A percentile compares a stretch with the other conserved stretches of the same genome.
Conservation (phyloP, 2,888 invertebrate genomes). For the Schizotus pectinicornis region DNA sequence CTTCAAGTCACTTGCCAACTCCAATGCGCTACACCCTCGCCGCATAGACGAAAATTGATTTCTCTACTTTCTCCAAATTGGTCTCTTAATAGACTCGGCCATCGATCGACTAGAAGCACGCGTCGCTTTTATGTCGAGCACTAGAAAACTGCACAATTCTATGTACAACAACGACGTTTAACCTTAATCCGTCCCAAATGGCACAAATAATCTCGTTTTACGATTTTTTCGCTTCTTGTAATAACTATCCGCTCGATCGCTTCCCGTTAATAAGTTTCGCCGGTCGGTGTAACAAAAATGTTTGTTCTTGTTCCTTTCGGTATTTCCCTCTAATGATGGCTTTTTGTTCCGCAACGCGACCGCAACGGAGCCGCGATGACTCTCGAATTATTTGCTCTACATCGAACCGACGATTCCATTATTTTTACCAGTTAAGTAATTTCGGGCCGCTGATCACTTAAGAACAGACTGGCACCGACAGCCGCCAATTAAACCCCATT, state of each 20-base stretch:
- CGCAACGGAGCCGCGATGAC: neutral
- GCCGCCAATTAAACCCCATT: too few species aligned
- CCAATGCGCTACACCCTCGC: too few species aligned
- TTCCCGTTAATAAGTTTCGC: slow-evolving; percentile 12
- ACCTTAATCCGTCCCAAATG: slow-evolving; percentile 1
- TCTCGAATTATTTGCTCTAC: too few species aligned
- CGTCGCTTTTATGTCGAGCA: neutral
- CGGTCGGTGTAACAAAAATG: slow-evolving; percentile 8
- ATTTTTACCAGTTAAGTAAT: too few species aligned
- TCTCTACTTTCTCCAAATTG: too few species aligned
- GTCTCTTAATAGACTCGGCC: too few species aligned
- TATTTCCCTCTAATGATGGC: slow-evolving; percentile 14
- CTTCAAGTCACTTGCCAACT: slow-evolving; percentile 3
- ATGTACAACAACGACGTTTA: too few species aligned
- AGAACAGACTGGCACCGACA: too few species aligned
- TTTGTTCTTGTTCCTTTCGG: slow-evolving; percentile 15
- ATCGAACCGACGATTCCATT: too few species aligned
- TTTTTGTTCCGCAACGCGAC: slow-evolving; percentile 14
- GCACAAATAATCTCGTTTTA: slow-evolving; percentile 18
- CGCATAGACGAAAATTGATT: too few species aligned
- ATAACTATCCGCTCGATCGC: slow-evolving; percentile 19
- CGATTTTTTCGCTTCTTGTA: slow-evolving; percentile 12
- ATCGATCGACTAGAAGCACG: too few species aligned
- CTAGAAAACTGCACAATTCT: slow-evolving; percentile 2
- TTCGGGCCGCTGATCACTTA: too few species aligned